These are phyloP conservation scores for Myxocyprinus asiaticus DNA, from an alignment of 2,113 vertebrate species.

Conservation along the genomic window DNA sequence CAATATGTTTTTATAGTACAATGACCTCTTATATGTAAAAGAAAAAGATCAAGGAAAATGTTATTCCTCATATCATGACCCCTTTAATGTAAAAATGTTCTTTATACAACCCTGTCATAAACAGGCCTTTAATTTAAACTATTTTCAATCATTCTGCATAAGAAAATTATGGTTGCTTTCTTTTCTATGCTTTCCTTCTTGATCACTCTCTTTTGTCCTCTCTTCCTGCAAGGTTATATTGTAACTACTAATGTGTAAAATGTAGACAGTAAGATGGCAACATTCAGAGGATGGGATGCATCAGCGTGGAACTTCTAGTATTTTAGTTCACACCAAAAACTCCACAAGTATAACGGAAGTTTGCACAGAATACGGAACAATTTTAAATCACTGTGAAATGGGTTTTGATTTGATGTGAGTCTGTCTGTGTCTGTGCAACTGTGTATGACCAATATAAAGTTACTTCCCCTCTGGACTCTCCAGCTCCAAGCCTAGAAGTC, in stretches of 20 bases:
- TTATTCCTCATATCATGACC: no score
- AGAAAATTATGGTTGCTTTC: no score
- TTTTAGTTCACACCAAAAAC: neutral
- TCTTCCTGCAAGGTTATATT: neutral
- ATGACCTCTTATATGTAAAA: no score
- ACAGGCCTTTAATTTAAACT: no score
- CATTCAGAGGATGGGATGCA: neutral
- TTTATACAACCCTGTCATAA: no score
- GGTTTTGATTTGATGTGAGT: neutral
- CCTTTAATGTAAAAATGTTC: no score
- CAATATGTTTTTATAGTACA: no score
- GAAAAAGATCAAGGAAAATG: no score
- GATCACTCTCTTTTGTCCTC: neutral
- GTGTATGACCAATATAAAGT: neutral
- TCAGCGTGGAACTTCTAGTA: neutral
- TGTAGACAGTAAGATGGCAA: neutral
- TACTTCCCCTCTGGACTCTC: slow-evolving; percentile 48
- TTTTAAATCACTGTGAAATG: neutral
- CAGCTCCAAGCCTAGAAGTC: slow-evolving; percentile 44
- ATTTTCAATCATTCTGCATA: no score
- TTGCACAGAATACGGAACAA: neutral
- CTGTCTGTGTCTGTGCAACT: neutral
- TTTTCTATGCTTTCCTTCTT: neutral
- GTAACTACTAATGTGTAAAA: neutral
- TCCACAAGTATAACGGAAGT: slow-evolving; percentile 11